Base-by-base conservation (phyloP, 2,888 invertebrate species). In the Strigamia maritima region DNA sequence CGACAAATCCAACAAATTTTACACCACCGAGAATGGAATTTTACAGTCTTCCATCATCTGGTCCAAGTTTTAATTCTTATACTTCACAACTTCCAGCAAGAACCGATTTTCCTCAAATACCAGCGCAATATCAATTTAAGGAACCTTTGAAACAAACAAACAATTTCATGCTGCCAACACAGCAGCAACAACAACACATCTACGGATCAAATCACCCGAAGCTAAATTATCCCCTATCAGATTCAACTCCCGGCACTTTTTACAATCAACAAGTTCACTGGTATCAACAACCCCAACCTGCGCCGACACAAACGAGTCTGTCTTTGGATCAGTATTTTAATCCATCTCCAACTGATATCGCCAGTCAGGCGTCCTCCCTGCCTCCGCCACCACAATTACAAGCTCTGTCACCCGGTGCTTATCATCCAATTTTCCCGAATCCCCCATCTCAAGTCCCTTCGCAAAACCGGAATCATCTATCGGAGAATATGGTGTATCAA, bases 371-470 rank as follows among this genome's bases (percentile, higher is more conserved):
- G 1, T 10, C 40, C 16, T n/a, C 40, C 12, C n/a, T 35, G 10
- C 38, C 22, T 26, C 35, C 44, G 16, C 79, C 79, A n/a, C 38
- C 79, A 2, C 79, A 70, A 19, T 28, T 74, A 6, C 79, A 79
- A n/a, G 14, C 79, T 1, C 31, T 78, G 26, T 78, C 78, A 24
- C 65, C 78, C n/a, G 78, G 78, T 31, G 31, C 78, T n/a, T 79
- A 75, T 78, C 77, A 49, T 24, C 65, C 60, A n/a, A 79, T 79
- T 14, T 31, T 80, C 24, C 24, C 14, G 26, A 24, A 16, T 35
- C 80, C 16, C 16, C 80, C 76, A 79, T 82, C 79, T 75, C 82
- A 80, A 35, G 65, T 35, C 14, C 81, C 81, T 40, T 81, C 81
- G 78, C 81, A 81, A 76, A 49, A 78, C 28, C 40, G 49, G 10